Evolutionary conservation across 2,888 invertebrate genomes (phyloP), one percentile per base, ranked within the genome.

Genomic region (Oligia fasciuncula): DNA sequence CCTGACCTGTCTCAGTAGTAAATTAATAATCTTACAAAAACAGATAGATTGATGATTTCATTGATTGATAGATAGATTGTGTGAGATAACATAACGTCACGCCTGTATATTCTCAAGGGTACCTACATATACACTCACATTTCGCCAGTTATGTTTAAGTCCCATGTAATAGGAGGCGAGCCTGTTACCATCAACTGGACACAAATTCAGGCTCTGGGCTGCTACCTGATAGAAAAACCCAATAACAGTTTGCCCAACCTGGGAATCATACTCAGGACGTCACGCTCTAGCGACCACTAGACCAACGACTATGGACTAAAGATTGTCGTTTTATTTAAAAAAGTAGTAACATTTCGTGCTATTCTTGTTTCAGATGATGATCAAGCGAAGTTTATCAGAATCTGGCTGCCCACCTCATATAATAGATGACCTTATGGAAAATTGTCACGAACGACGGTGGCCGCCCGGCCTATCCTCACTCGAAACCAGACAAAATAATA

Each of bases 361-460:
- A 9, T 68, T 77, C 29, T 57, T 49, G 35, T 80, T 81, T 46
- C 97, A 99, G 98, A 98, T 98, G 92, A 99, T 99, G 98, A 99
- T 99, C 88, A 99, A 99, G 93, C 97, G 99, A 90, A 98, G 99
- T 35, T 96, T 99, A 80, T 98, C 98, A 17, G 99, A 99, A 95
- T 99, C 99, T 79, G 99, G 99, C 49, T 99, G 99, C 93, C 99
- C 99, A 5, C 98, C 98, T 40, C 99, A 99, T 93, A 98, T 99
- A 82, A 98, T 99, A 83, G 99, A 99, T 91, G 99, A 99, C 92
- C 97, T 99, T 60, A 99, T 99, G 99, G 99, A 99, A 94, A 99
- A 99, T 95, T 99, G 99, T 85, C 99, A 99, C 94, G 99, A 99
- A 94, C 97, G 99, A 81, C 97, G 99, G 85, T 99, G 99, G 99